Evolutionary conservation across 2,888 invertebrate genomes (phyloP).

Genomic region (Cryptophagus acutangulus): DNA sequence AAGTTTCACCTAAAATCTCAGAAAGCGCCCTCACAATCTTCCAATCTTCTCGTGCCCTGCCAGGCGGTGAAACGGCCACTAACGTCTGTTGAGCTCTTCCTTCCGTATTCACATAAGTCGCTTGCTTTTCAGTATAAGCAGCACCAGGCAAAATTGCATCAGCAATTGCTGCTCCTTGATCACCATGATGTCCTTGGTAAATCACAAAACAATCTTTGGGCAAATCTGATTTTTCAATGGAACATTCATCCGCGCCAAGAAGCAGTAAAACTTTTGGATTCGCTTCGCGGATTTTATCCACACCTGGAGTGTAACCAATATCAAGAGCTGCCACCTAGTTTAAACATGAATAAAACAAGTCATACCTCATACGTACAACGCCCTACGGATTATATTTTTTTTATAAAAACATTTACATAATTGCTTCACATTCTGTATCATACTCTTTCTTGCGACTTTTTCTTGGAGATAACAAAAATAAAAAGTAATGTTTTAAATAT

Average conservation of each 20-base stretch:
- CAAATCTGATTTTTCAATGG: conserved; percentile 70
- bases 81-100: conserved; percentile 91
- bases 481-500: too few species aligned
- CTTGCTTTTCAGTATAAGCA: conserved; percentile 98
- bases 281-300: conserved; percentile 55
- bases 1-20: conserved; percentile 65
- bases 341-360: conserved; percentile 3
- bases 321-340: conserved; percentile 83
- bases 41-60: conserved; percentile 94
- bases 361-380: too few species aligned
- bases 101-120: conserved; percentile 97
- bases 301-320: conserved; percentile 82
- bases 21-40: conserved; percentile 95
- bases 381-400: too few species aligned
- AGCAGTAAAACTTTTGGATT: conserved; percentile 77
- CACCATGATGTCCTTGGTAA: conserved; percentile 96
- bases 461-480: too few species aligned
- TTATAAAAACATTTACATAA: too few species aligned
- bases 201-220: conserved; percentile 80
- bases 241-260: conserved; percentile 89
- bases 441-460: too few species aligned
- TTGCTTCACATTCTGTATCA: too few species aligned
- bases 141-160: conserved; percentile 93
- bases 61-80: conserved; percentile 84
- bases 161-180: conserved; percentile 86